Evolutionary conservation across 2,797 vertebrate genomes (phyloP), one percentile per base, ranked within the genome.

Genomic region (Labroides dimidiatus): DNA sequence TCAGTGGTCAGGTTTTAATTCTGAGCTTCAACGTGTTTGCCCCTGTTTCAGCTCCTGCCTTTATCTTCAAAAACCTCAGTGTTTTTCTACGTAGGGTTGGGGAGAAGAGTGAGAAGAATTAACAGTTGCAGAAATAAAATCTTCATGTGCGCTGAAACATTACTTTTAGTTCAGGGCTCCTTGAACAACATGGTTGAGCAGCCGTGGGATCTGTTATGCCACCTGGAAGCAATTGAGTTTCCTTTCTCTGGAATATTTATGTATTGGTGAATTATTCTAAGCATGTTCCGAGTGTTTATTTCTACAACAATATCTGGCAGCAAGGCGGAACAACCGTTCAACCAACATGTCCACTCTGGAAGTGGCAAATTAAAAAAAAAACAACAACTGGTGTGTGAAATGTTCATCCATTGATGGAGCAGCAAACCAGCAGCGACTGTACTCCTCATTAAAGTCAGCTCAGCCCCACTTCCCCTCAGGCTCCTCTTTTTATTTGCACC

Each of bases 211-310:
- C 80, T 80, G 69, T 57, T 45, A 58, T 81, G 54, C 66, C 86
- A 89, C 87, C 82, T 92, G 92, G 91, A 90, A 91, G 78, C 72
- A 82, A 89, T 92, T 65, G 72, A 45, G 63, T 77, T 78, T 80
- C 44, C 69, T 69, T 78, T 77, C 70, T 55, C 41, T 56, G 79
- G 61, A 89, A 87, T 91, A 89, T 90, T 86, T 91, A 87, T 87
- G 80, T 66, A 68, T 80, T 65, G 71, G 73, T 85, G 84, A 86
- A 87, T 90, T 90, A 89, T 91, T 90, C 86, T 78, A 75, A 87
- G 89, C 89, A 80, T 87, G 84, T 84, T 86, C 81, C 23, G 42
- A 4, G 49, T 85, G 84, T 88, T 91, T 90, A 88, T 89, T 87
- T 83, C 82, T 82, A 42, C 72, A 81, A 36, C 9, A 48, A 75